Evolutionary conservation across 2,113 vertebrate species (phyloP).

Genomic region (Pygathrix nemaeus): DNA sequence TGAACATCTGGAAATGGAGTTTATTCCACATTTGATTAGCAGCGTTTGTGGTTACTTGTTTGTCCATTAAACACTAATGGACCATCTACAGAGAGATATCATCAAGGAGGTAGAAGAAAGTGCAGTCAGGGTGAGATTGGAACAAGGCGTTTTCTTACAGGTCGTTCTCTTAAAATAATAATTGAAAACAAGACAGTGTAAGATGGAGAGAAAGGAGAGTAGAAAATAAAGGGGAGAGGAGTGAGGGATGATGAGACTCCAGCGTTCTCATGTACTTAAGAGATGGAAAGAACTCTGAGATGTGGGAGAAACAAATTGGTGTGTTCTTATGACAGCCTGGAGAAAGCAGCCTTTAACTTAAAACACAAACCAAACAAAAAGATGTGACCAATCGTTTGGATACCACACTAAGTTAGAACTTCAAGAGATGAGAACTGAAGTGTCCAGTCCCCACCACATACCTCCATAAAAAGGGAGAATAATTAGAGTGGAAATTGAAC

Average conservation of each 20-base stretch:
- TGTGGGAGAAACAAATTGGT: neutral
- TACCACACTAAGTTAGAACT: neutral
- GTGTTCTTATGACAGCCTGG: neutral
- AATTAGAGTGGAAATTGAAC: neutral
- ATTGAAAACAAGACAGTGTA: neutral
- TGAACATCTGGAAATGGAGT: neutral
- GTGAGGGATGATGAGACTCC: neutral
- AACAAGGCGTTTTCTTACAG: neutral
- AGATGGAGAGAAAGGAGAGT: neutral
- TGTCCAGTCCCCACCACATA: neutral
- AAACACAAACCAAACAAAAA: neutral
- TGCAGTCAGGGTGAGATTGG: neutral
- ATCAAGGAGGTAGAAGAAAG: neutral
- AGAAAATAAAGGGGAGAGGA: neutral
- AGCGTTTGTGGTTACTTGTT: neutral
- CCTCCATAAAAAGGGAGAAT: neutral
- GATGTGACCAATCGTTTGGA: neutral
- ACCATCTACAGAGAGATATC: neutral
- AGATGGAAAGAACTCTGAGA: neutral
- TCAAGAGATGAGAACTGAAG: neutral
- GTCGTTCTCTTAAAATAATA: constrained; percentile 20
- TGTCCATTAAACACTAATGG: neutral
- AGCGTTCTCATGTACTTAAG: neutral
- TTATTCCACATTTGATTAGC: neutral
- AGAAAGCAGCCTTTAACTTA: neutral